Conservation (phyloP, 2,888 invertebrate genomes). For the Cenopis cana region DNA sequence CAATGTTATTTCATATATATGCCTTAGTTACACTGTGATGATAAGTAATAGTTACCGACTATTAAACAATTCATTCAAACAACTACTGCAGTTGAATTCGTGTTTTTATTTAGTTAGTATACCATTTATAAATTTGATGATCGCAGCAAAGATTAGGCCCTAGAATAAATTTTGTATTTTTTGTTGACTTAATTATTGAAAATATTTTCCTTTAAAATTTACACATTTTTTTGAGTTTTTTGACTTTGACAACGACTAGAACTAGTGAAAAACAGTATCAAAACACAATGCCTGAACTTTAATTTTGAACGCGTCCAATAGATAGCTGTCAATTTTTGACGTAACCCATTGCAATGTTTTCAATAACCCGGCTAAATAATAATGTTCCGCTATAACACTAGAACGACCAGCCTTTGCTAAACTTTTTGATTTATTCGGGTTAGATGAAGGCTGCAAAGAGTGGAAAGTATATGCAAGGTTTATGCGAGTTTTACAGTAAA, state of each 20-base stretch:
- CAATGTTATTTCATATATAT: too few species aligned
- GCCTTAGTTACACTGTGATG: too few species aligned
- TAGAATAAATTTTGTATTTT: neutral
- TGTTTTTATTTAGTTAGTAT: neutral
- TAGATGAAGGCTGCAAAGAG: neutral
- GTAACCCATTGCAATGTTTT: neutral
- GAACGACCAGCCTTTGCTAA: neutral
- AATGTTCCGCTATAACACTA: neutral
- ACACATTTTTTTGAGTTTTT: neutral
- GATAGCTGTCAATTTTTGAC: conserved; percentile 12
- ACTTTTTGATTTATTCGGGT: conserved; percentile 3
- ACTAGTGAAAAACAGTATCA: neutral
- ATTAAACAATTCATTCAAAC: neutral
- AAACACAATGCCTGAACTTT: neutral
- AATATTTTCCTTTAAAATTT: neutral
- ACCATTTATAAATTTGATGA: neutral
- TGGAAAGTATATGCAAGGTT: too few species aligned
- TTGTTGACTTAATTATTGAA: neutral
- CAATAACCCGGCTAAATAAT: conserved; percentile 20
- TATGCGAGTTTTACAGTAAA: too few species aligned
- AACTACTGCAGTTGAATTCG: neutral
- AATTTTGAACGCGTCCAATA: conserved; percentile 16
- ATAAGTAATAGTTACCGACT: neutral
- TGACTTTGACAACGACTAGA: neutral
- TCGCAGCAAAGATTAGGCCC: neutral